Conservation (phyloP, 2,113 vertebrate species). For the Corythornis cristatus region DNA sequence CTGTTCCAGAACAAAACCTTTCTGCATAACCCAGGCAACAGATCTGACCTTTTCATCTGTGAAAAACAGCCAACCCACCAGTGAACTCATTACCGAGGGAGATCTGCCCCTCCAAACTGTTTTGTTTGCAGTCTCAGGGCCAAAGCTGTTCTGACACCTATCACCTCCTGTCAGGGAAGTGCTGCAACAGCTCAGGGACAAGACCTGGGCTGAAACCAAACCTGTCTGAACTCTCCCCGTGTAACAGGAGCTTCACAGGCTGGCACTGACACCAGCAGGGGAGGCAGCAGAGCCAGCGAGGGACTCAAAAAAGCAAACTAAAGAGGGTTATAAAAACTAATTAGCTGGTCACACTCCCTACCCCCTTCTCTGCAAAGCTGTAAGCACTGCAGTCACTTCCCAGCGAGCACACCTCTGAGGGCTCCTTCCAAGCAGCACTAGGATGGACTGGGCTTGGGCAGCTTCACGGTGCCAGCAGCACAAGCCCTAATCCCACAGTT, state of each 20-base stretch:
- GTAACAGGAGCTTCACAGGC: neutral
- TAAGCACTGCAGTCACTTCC: neutral
- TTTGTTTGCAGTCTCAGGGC: neutral
- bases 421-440: neutral
- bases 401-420: neutral
- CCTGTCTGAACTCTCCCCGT: neutral
- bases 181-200: slow-evolving; percentile 12
- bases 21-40: slow-evolving; percentile 8
- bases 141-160: neutral
- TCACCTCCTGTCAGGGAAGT: neutral
- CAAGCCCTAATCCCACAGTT: slow-evolving; percentile 14
- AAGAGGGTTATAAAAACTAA: slow-evolving; percentile 40
- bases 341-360: neutral
- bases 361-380: neutral
- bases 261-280: neutral
- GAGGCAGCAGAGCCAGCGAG: neutral
- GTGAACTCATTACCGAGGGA: neutral
- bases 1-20: slow-evolving; percentile 46
- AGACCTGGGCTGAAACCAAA: slow-evolving; percentile 37
- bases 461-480: neutral
- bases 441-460: neutral
- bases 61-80: neutral
- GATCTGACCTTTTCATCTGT: slow-evolving; percentile 21
- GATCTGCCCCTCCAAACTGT: neutral
- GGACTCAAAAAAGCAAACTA: neutral